These are phyloP conservation scores for Melanaphis sacchari DNA, from an alignment of 1,140 invertebrate species.

Conservation along the genomic window DNA sequence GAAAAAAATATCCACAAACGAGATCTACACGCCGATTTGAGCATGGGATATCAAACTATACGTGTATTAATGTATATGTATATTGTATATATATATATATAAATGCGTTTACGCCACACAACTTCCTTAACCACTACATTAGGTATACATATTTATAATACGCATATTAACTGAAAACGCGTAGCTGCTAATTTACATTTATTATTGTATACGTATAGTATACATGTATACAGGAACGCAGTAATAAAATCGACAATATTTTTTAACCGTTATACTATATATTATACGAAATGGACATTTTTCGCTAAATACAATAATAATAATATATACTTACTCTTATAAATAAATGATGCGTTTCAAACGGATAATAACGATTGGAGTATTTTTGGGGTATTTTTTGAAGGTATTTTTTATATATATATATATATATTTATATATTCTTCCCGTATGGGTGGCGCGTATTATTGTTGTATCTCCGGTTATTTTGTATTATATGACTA, in stretches of 20 bases:
- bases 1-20: neutral
- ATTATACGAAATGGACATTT: neutral
- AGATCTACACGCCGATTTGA: neutral
- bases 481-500: neutral
- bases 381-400: neutral
- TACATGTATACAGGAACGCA: neutral
- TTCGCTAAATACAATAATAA: neutral
- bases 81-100: neutral
- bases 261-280: slow-evolving; percentile 9
- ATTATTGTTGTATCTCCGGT: neutral
- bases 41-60: neutral
- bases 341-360: neutral
- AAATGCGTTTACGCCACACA: neutral
- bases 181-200: slow-evolving; percentile 3
- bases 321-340: neutral
- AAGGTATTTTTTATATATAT: neutral
- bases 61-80: neutral
- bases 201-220: neutral
- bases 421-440: neutral
- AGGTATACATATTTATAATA: neutral
- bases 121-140: neutral
- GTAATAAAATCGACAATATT: slow-evolving; percentile 10
- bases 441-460: neutral
- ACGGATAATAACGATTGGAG: neutral
- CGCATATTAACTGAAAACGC: neutral